phyloP scores from a whole-genome alignment of 2,113 vertebrate genomes.

The Mellivora capensis region DNA sequence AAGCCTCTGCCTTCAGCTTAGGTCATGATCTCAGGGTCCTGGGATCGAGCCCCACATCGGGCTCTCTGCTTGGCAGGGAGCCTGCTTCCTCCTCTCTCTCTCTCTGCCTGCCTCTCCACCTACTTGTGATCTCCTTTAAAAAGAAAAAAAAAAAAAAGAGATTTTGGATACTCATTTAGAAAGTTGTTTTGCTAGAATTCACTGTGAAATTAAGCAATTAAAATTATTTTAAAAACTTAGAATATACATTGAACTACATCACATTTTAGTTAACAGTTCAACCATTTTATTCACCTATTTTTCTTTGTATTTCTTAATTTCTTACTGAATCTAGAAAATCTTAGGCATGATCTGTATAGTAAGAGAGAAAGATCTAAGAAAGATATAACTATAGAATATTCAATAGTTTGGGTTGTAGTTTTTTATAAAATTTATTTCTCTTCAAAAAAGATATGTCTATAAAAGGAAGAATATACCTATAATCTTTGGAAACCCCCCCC shows the following conservation, averaged over 20 bases:
- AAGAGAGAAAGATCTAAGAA: not conserved
- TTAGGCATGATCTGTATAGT: not conserved
- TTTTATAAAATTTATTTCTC: not conserved
- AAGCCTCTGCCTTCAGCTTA: too few species aligned
- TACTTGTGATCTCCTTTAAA: too few species aligned
- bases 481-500: not conserved
- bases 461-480: accelerated
- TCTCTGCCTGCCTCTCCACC: too few species aligned
- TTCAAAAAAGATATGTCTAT: not conserved
- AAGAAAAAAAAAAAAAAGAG: too few species aligned
- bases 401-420: not conserved
- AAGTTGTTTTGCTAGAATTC: not conserved
- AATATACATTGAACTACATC: not conserved
- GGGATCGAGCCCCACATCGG: too few species aligned
- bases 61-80: too few species aligned
- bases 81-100: too few species aligned
- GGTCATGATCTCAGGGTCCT: too few species aligned
- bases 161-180: not conserved
- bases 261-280: not conserved
- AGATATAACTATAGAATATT: not conserved
- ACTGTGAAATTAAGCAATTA: not conserved
- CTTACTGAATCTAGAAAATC: not conserved
- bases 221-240: not conserved
- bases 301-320: not conserved
- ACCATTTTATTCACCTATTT: not conserved